Conservation (phyloP, 1,140 invertebrate species). For the Sitophilus oryzae region DNA sequence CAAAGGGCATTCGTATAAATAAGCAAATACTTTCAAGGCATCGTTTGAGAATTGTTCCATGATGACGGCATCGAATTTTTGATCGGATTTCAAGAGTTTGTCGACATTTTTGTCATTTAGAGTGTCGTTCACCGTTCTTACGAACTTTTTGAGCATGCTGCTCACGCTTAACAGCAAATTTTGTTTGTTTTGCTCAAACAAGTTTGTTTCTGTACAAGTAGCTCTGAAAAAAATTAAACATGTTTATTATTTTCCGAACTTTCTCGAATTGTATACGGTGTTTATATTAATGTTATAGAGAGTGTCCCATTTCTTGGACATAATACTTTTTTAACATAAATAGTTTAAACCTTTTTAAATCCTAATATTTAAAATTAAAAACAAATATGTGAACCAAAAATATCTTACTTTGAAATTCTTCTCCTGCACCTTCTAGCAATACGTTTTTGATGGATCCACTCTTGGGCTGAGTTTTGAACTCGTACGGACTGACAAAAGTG, state of each 20-base stretch:
- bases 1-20: conserved; percentile 55
- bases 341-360: too few species aligned
- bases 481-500: conserved; percentile 50
- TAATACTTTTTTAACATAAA: too few species aligned
- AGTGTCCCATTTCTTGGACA: too few species aligned
- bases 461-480: conserved; percentile 42
- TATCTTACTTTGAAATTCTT: not conserved
- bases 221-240: conserved; percentile 6
- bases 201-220: conserved; percentile 3
- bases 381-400: too few species aligned
- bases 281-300: too few species aligned
- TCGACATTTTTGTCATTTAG: conserved; percentile 21
- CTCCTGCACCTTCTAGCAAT: not conserved
- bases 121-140: not conserved
- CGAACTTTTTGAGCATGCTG: not conserved
- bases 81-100: conserved; percentile 25
- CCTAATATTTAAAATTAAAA: too few species aligned
- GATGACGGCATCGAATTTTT: conserved; percentile 59
- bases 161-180: conserved; percentile 1
- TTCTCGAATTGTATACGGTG: too few species aligned
- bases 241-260: too few species aligned
- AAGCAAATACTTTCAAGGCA: conserved; percentile 57
- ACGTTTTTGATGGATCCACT: conserved; percentile 35
- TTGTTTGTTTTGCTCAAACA: conserved; percentile 5
- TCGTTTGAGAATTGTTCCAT: conserved; percentile 63